Evolutionary conservation across 2,888 invertebrate genomes (phyloP).

Genomic region (Trissoscelio sp.): DNA sequence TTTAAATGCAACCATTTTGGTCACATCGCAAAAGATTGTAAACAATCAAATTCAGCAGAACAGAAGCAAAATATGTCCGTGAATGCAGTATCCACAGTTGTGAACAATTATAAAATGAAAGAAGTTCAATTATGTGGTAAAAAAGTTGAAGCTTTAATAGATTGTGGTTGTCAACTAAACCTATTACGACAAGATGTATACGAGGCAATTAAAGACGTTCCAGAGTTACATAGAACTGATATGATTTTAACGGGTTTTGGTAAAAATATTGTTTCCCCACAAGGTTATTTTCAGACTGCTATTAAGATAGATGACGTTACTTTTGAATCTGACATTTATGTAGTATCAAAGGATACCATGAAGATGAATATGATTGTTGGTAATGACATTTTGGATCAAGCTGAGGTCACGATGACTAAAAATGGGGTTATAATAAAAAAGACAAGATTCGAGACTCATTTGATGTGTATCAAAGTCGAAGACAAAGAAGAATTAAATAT

Average conservation of each 20-base stretch:
- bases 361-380: conserved; percentile 37
- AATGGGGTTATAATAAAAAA: conserved; percentile 17
- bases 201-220: conserved; percentile 2
- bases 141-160: conserved; percentile 37
- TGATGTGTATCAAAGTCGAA: neutral
- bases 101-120: neutral
- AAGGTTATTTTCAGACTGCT: conserved; percentile 26
- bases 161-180: conserved; percentile 45
- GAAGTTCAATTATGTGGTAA: neutral
- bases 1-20: neutral
- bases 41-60: neutral
- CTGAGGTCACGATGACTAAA: conserved; percentile 42
- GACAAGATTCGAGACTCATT: neutral
- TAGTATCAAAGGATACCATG: conserved; percentile 38
- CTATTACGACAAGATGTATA: conserved; percentile 46
- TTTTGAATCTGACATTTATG: conserved; percentile 31
- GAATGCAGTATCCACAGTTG: neutral
- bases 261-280: conserved; percentile 31
- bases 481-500: neutral
- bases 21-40: neutral
- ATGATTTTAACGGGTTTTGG: conserved; percentile 48
- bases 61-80: neutral
- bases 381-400: conserved; percentile 41
- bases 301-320: conserved; percentile 26
- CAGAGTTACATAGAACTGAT: neutral